Evolutionary conservation across 2,797 vertebrate species (phyloP).

Genomic region (Pipistrellus nathusii): DNA sequence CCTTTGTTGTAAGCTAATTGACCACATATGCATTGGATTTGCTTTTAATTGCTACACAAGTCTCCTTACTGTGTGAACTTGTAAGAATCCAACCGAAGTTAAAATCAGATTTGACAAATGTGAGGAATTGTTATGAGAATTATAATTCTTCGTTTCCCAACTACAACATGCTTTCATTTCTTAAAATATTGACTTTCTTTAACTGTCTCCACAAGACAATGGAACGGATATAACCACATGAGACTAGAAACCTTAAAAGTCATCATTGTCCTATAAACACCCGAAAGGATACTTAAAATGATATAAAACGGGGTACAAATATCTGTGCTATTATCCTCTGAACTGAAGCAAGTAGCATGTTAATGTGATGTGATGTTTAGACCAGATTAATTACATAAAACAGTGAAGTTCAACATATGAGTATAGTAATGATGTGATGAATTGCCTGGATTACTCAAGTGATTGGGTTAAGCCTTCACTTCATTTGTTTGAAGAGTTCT

Average conservation of each 20-base stretch:
- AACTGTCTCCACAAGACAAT: not conserved
- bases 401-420: not conserved
- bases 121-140: conserved; percentile 36
- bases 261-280: not conserved
- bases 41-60: not conserved
- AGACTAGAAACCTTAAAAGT: not conserved
- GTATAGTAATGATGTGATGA: not conserved
- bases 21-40: not conserved
- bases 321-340: not conserved
- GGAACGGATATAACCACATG: not conserved
- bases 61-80: conserved; percentile 49
- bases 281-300: not conserved
- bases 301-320: not conserved
- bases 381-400: conserved; percentile 36
- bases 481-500: not conserved
- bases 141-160: not conserved
- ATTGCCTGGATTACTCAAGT: not conserved
- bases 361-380: not conserved
- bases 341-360: not conserved
- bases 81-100: conserved; percentile 40
- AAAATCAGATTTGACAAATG: conserved; percentile 26
- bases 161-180: conserved; percentile 23
- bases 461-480: not conserved
- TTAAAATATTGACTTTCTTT: conserved; percentile 58
- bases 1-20: not conserved